A percentile compares a stretch with the other conserved stretches of the same genome.
Evolutionary conservation across 2,113 vertebrate genomes (phyloP).

Genomic region (Piaya cayana): DNA sequence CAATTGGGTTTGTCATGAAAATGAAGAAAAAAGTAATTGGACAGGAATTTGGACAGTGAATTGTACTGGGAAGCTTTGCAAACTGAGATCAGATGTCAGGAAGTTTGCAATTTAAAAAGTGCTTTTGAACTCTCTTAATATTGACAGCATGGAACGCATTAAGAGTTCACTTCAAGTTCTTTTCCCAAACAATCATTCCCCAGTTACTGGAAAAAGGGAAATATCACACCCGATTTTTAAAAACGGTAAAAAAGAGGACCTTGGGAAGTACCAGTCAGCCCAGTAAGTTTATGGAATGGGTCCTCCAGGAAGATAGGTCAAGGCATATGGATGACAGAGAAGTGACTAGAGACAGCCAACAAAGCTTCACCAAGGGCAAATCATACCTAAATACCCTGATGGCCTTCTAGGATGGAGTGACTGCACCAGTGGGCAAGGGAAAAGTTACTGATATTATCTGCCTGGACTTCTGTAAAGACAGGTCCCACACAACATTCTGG

Average conservation of each 20-base stretch:
- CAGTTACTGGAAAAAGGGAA: not conserved
- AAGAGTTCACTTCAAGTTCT: not conserved
- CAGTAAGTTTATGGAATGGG: not conserved
- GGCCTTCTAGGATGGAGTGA: not conserved
- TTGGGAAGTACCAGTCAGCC: not conserved
- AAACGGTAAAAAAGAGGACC: not conserved
- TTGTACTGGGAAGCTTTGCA: not conserved
- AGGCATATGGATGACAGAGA: not conserved
- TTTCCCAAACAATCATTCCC: not conserved
- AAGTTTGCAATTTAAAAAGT: not conserved
- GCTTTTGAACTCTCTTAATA: not conserved
- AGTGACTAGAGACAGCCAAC: not conserved
- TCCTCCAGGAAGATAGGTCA: not conserved
- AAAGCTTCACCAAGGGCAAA: not conserved
- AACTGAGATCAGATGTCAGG: not conserved
- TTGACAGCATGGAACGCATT: not conserved
- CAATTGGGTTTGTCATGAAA: not conserved
- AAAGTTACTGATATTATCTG: not conserved
- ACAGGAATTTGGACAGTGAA: not conserved
- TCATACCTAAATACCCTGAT: not conserved
- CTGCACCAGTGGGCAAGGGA: not conserved
- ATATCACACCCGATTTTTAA: not conserved
- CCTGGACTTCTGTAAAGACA: not conserved
- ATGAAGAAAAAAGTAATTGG: not conserved
- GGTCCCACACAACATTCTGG: not conserved